Evolutionary conservation across 2,797 vertebrate species (phyloP).

Genomic region (Peromyscus melanophrys): DNA sequence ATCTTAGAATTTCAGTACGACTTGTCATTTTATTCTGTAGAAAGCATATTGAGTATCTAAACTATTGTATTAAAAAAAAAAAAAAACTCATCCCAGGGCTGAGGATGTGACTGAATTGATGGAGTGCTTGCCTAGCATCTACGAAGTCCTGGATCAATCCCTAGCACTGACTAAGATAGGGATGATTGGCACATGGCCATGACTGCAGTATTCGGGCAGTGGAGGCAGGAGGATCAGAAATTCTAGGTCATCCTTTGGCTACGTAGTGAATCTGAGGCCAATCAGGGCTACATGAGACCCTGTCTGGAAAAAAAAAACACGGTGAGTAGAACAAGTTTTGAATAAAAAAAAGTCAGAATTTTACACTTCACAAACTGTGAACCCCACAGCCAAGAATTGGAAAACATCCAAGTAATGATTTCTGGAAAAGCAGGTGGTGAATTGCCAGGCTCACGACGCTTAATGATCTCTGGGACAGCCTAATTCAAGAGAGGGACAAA

Average conservation of each 20-base stretch:
- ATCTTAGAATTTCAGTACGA: background rate
- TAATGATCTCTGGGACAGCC: slow-evolving; percentile 49
- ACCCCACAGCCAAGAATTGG: background rate
- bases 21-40: background rate
- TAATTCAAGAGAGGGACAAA: background rate
- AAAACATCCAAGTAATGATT: slow-evolving; percentile 46
- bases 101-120: background rate
- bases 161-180: background rate
- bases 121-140: background rate
- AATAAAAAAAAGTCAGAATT: slow-evolving; percentile 42
- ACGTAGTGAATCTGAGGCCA: background rate
- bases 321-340: background rate
- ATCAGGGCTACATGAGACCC: background rate
- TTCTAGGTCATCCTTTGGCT: background rate
- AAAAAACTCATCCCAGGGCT: background rate
- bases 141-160: background rate
- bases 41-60: background rate
- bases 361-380: background rate
- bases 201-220: background rate
- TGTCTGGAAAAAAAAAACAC: background rate
- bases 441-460: background rate
- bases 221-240: background rate
- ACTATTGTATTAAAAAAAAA: background rate
- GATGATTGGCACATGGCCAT: background rate
- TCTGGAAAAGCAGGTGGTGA: slow-evolving; percentile 55